Conservation (phyloP, 2,888 invertebrate genomes). For the Phortica magna region DNA sequence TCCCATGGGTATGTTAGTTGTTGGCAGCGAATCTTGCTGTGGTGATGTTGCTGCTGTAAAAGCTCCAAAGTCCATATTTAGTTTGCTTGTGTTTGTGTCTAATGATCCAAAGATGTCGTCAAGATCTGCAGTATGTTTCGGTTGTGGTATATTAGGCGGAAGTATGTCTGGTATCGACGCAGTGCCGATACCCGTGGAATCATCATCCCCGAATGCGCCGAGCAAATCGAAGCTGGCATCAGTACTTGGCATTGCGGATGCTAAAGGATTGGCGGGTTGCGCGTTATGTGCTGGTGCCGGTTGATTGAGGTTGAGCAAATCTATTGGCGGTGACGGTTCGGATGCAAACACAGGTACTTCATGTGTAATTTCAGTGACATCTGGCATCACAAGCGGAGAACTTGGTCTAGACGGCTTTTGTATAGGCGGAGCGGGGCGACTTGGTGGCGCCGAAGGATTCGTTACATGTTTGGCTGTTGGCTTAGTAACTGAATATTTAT, state of each 20-base stretch:
- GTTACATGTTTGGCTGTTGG: constrained; percentile 72
- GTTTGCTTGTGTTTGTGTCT: constrained; percentile 45
- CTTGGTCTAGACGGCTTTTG: constrained; percentile 53
- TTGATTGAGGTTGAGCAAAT: constrained; percentile 80
- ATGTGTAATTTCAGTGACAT: constrained; percentile 72
- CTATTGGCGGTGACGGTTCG: constrained; percentile 78
- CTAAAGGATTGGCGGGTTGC: constrained; percentile 61
- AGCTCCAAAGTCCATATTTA: constrained; percentile 65
- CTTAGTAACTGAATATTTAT: constrained; percentile 76
- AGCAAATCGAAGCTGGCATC: constrained; percentile 82
- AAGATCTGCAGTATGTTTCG: constrained; percentile 73
- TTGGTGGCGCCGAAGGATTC: constrained; percentile 61
- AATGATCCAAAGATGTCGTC: constrained; percentile 84
- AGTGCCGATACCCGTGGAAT: constrained; percentile 73
- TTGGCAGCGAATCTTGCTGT: constrained; percentile 20
- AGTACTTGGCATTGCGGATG: constrained; percentile 68
- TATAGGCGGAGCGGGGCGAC: constrained; percentile 65
- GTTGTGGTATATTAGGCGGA: constrained; percentile 51
- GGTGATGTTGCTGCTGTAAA: constrained; percentile 45
- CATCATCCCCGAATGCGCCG: constrained; percentile 78
- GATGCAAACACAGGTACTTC: constrained; percentile 68
- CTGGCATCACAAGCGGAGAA: constrained; percentile 70
- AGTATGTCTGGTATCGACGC: constrained; percentile 74
- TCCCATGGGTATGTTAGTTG: constrained; percentile 17
- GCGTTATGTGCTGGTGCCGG: constrained; percentile 58